Conservation (phyloP, 2,113 vertebrate species). For the Plecturocebus donacophilus region DNA sequence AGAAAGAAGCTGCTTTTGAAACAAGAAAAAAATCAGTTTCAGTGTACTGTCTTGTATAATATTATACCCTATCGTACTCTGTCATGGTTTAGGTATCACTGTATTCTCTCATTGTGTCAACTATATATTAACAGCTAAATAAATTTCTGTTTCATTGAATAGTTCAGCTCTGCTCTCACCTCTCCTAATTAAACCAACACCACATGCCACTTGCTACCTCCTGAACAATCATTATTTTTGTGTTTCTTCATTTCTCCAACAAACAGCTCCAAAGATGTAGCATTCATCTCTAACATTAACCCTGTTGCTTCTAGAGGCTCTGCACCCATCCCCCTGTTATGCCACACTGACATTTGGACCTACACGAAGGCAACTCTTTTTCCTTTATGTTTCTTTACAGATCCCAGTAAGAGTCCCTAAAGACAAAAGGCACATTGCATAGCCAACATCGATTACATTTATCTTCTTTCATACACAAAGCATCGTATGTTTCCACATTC, state of each 20-base stretch:
- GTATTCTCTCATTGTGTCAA: background rate
- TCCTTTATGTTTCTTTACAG: background rate
- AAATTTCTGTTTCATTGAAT: background rate
- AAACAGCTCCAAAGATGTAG: background rate
- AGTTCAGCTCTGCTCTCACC: background rate
- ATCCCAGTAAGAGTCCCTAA: background rate
- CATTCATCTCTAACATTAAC: background rate
- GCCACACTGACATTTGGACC: background rate
- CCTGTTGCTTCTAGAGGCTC: background rate
- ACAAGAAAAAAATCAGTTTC: background rate
- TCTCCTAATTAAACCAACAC: background rate
- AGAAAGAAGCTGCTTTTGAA: constrained; percentile 4
- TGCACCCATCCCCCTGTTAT: background rate
- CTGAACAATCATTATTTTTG: background rate
- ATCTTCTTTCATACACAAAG: background rate
- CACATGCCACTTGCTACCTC: background rate
- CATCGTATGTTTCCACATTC: background rate
- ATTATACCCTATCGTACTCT: background rate
- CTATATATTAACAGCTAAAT: background rate
- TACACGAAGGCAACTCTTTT: background rate
- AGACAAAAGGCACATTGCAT: background rate
- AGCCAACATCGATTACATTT: background rate
- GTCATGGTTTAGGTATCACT: background rate
- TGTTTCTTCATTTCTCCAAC: constrained; percentile 19
- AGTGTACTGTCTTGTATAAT: background rate